Evolutionary conservation across 2,888 invertebrate genomes (phyloP).

Genomic region (Rhorus exstirpatorius): DNA sequence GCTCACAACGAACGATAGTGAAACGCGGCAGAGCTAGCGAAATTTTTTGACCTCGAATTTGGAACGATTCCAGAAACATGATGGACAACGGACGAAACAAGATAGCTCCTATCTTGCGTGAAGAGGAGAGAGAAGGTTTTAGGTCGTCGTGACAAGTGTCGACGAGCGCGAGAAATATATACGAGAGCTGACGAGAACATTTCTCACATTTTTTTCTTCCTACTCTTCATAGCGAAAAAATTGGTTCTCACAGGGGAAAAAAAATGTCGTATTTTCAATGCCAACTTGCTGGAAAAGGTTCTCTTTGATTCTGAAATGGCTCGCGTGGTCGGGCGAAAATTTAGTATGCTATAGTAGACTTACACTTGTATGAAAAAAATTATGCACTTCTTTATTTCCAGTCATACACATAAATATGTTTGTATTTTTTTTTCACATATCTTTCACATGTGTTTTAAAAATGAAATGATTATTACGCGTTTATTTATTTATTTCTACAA

Average conservation of each 20-base stretch:
- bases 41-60: slow-evolving; percentile 70
- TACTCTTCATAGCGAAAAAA: neutral
- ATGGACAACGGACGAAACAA: slow-evolving; percentile 75
- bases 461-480: too few relatives aligned
- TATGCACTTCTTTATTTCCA: too few relatives aligned
- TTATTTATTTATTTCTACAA: too few relatives aligned
- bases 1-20: slow-evolving; percentile 18
- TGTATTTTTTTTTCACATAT: too few relatives aligned
- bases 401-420: too few relatives aligned
- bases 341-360: too few relatives aligned
- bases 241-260: neutral
- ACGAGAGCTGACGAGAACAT: slow-evolving; percentile 54
- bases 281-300: neutral
- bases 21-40: slow-evolving; percentile 46
- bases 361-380: too few relatives aligned
- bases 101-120: slow-evolving; percentile 54
- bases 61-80: slow-evolving; percentile 76
- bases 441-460: too few relatives aligned
- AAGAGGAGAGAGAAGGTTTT: slow-evolving; percentile 36
- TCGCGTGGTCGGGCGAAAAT: neutral
- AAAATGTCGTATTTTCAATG: neutral
- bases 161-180: slow-evolving; percentile 51
- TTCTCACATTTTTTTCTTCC: slow-evolving; percentile 9
- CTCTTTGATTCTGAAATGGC: neutral
- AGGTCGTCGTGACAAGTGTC: slow-evolving; percentile 38